Evolutionary conservation across 2,113 vertebrate genomes (phyloP).

Genomic region (Noturus placidus): DNA sequence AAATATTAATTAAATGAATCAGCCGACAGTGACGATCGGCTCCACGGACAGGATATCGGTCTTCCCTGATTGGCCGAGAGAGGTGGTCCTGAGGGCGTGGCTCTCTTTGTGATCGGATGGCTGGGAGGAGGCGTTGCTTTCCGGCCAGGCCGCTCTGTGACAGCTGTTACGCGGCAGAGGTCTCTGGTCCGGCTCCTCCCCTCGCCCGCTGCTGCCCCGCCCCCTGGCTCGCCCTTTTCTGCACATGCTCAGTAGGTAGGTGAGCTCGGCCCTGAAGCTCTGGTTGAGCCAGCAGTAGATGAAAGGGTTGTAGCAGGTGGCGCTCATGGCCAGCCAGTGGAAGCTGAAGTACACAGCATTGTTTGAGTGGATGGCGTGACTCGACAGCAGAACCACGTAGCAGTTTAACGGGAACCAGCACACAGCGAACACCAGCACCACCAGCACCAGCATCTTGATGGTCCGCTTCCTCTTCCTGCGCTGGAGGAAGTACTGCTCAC

Average conservation of each 20-base stretch:
- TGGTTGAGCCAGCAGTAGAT: constrained; percentile 96
- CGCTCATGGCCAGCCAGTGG: constrained; percentile 95
- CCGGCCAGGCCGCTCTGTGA: constrained; percentile 68
- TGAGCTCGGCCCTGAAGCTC: constrained; percentile 84
- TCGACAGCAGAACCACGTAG: constrained; percentile 89
- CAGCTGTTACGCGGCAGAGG: constrained; percentile 49
- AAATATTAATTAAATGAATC: constrained; percentile 34
- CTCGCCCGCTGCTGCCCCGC: neutral
- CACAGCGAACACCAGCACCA: constrained; percentile 85
- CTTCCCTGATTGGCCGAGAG: constrained; percentile 72
- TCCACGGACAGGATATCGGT: constrained; percentile 82
- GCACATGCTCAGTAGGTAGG: constrained; percentile 79
- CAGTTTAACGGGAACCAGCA: constrained; percentile 97
- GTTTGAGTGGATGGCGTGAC: constrained; percentile 83
- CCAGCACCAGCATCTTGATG: constrained; percentile 90
- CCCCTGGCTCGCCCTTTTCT: constrained; percentile 61
- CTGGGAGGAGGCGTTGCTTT: constrained; percentile 50
- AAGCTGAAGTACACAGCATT: constrained; percentile 89
- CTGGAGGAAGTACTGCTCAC: constrained; percentile 82
- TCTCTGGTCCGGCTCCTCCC: constrained; percentile 45
- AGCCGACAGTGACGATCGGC: constrained; percentile 77
- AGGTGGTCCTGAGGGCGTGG: constrained; percentile 65
- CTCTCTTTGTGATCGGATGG: constrained; percentile 63
- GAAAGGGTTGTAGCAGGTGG: constrained; percentile 96
- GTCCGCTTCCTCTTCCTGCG: constrained; percentile 83